These are phyloP conservation scores for Acronicta psi DNA, from an alignment of 2,888 invertebrate genomes.

Conservation along the genomic window DNA sequence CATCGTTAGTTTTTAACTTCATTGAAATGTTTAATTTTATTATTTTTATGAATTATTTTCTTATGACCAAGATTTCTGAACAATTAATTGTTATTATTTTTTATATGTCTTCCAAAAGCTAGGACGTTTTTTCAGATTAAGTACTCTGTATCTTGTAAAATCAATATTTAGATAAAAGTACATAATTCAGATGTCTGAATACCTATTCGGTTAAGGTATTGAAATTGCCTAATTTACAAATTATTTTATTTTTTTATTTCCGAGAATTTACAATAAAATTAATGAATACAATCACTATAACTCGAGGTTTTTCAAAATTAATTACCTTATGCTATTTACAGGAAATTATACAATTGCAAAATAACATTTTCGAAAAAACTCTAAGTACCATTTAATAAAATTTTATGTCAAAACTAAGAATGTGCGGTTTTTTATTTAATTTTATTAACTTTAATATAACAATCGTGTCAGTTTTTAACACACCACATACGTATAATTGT, in stretches of 20 bases:
- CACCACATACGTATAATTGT: slow-evolving; percentile 53
- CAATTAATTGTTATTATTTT: no score
- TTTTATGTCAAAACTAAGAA: no score
- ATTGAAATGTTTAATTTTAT: no score
- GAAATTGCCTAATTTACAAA: slow-evolving; percentile 29
- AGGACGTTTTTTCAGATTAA: no score
- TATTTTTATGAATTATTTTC: no score
- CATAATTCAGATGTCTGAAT: slow-evolving; percentile 22
- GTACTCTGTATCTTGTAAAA: no score
- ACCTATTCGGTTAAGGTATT: slow-evolving; percentile 11
- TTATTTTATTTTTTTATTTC: slow-evolving; percentile 42
- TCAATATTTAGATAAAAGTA: no score
- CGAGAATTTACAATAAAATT: slow-evolving; percentile 39
- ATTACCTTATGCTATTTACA: not conserved
- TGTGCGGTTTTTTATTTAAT: no score
- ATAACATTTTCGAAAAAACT: not conserved
- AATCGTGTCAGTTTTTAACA: slow-evolving; percentile 26
- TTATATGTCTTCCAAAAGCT: no score
- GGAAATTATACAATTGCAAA: not conserved
- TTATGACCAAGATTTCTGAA: no score
- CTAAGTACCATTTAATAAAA: not conserved
- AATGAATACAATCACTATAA: slow-evolving; percentile 24
- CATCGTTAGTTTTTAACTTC: no score
- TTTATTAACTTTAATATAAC: slow-evolving; percentile 19
- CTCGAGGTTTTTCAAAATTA: not conserved